phyloP scores from a whole-genome alignment of 2,113 vertebrate genomes.

The Plotosus lineatus region DNA sequence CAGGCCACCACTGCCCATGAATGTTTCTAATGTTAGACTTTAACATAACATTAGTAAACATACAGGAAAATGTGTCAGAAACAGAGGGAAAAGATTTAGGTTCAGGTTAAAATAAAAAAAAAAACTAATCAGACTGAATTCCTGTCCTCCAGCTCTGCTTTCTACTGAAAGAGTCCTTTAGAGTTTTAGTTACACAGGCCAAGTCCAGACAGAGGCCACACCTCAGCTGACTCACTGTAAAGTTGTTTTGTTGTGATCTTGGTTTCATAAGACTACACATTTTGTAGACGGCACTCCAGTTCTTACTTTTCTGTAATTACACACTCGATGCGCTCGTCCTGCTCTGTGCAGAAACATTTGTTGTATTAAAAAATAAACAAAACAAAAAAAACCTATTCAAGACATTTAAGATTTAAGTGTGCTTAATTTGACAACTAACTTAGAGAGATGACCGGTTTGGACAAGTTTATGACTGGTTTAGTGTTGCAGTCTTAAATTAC shows the following conservation, averaged over 20 bases:
- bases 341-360: neutral
- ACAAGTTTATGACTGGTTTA: neutral
- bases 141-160: neutral
- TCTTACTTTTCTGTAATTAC: neutral
- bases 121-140: too few relatives aligned
- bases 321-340: neutral
- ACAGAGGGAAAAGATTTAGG: neutral
- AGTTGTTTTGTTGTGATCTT: slow-evolving; percentile 2
- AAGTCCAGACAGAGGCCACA: neutral
- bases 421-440: neutral
- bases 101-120: too few relatives aligned
- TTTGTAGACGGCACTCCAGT: neutral
- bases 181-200: neutral
- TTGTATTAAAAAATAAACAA: neutral
- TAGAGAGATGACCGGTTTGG: neutral
- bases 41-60: too few relatives aligned
- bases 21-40: neutral
- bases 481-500: neutral
- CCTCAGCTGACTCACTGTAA: neutral
- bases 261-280: neutral
- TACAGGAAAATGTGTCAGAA: neutral
- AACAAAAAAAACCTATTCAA: too few relatives aligned
- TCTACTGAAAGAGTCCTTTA: neutral
- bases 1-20: too few relatives aligned
- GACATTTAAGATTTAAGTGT: neutral